Base-by-base conservation (phyloP, 2,888 invertebrate genomes). In the Yponomeuta sedellus region DNA sequence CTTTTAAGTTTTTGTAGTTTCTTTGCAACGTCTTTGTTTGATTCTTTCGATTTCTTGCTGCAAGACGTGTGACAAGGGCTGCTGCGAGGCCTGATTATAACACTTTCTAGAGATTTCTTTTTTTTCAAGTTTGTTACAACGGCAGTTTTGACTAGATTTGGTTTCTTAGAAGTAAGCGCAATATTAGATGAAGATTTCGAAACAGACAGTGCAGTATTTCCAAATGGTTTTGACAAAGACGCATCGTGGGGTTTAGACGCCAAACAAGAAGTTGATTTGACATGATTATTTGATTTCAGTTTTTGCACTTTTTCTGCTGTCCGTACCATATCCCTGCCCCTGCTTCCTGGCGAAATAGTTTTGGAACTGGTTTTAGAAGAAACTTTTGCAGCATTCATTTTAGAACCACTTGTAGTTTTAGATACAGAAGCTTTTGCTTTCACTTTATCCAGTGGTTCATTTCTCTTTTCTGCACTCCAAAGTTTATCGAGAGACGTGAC, bases 401-500 rank as follows among this genome's bases (percentile, higher is more conserved):
- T 44, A 20, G 63, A 20, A 11, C 12, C 12, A n/a, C 40, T 20
- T 12, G 65, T 75, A 65, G 73, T 72, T 74, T 78, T 86, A 56
- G 75, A 71, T 34, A 77, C 59, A 19, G 78, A 73, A 73, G 76
- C 74, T 73, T 72, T 78, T 61, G 79, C 71, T 81, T 90, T 91
- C 59, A 79, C 69, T 59, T 83, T 67, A 72, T 89, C 87, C 65
- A 89, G 86, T 16, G 82, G 82, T 77, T 89, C 90, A 73, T 89
- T 90, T 70, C 91, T 79, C 73, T 88, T 90, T 73, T 91, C 90
- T 64, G 89, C 80, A 73, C 88, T 85, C 91, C 92, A 92, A 40
- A 91, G 73, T 72, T 93, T 92, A 75, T 94, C 94, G 73, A 93
- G 86, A 2, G 93, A 80, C 28, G 91, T 91, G 0, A 90, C 86